Percentiles rank a stretch among this genome's conserved stretches.
Conservation (phyloP, 2,888 invertebrate species). For the Oconnorella tubifera region DNA sequence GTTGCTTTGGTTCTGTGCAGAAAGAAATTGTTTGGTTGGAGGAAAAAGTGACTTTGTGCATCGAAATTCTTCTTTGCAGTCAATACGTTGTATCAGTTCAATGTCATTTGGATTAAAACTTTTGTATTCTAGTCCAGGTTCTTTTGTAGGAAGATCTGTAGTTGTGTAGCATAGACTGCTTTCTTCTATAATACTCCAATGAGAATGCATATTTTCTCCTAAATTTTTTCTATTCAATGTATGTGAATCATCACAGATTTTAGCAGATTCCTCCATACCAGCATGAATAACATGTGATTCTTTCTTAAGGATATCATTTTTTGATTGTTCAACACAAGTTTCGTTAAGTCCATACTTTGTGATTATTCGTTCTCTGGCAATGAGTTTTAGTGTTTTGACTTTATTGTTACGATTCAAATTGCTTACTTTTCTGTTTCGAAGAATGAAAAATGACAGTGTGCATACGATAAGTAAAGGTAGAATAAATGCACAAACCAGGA, state of each 20-base stretch:
- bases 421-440: constrained; percentile 4
- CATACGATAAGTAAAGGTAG: constrained; percentile 32
- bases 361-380: neutral
- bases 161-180: neutral
- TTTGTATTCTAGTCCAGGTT: neutral
- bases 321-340: too few species aligned
- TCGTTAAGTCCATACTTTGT: too few species aligned
- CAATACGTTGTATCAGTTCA: too few species aligned
- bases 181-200: too few species aligned
- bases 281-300: too few species aligned
- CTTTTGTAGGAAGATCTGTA: too few species aligned
- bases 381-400: too few species aligned
- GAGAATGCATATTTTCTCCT: neutral
- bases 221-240: neutral
- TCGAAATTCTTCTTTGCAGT: too few species aligned
- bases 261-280: neutral
- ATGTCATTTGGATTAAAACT: neutral
- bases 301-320: neutral
- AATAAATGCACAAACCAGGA: constrained; percentile 35
- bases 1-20: constrained; percentile 15
- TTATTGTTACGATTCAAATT: neutral
- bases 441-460: constrained; percentile 29
- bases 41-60: too few species aligned
- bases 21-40: neutral
- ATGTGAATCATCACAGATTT: neutral